Evolutionary conservation across 2,797 vertebrate species (phyloP).

Genomic region (Momotus momota): DNA sequence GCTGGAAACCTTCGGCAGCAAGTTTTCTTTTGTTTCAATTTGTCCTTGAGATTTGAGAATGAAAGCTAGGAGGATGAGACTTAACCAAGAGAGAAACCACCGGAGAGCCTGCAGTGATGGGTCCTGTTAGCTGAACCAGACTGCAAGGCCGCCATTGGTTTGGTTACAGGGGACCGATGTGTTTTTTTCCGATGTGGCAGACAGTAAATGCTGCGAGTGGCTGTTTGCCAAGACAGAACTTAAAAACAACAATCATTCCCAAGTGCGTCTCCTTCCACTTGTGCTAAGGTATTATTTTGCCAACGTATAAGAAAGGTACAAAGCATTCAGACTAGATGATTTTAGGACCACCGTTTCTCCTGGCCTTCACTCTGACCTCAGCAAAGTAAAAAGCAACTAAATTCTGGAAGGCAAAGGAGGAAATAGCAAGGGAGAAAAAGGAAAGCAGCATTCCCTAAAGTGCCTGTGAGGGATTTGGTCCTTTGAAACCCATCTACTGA

Average conservation of each 20-base stretch:
- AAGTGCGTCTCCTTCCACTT: neutral
- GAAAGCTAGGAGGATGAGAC: neutral
- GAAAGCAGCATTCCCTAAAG: neutral
- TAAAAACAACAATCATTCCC: neutral
- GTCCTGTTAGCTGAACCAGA: neutral
- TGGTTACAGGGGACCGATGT: neutral
- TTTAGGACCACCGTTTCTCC: neutral
- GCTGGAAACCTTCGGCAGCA: neutral
- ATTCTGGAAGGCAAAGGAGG: neutral
- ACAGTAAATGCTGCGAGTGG: neutral
- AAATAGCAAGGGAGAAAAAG: neutral
- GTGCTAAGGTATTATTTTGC: neutral
- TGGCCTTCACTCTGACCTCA: neutral
- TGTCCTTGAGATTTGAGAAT: neutral
- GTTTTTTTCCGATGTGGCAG: neutral
- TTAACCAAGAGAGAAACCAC: neutral
- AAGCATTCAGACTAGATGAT: neutral
- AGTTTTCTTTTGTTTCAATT: neutral
- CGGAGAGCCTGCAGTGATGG: neutral
- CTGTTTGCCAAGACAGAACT: neutral
- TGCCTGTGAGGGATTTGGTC: neutral
- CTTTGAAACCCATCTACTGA: neutral
- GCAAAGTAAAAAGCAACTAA: neutral
- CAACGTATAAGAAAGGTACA: neutral
- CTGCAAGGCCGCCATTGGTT: neutral